A percentile compares a stretch with the other conserved stretches of the same genome.
phyloP scores from a whole-genome alignment of 30 jellyfish, hydroid and myxozoan species.

The Hydractinia echinata region DNA sequence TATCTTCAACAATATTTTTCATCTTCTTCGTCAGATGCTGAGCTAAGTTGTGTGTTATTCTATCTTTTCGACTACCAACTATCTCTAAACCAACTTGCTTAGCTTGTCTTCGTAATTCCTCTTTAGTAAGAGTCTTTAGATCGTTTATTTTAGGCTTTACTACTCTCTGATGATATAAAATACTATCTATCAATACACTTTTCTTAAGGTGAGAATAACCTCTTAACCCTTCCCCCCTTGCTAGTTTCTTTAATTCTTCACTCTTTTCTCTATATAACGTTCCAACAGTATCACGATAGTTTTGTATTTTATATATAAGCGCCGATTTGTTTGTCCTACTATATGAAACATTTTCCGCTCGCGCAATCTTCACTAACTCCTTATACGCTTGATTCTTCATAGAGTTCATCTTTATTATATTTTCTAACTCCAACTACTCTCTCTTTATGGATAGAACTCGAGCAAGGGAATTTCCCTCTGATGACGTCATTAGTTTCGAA shows the following conservation, averaged over 20 bases:
- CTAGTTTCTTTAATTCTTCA: not conserved
- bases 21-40: not conserved
- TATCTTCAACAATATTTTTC: conserved; percentile 8
- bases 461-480: too few relatives aligned
- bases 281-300: too few relatives aligned
- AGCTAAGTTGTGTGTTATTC: not conserved
- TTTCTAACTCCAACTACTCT: too few relatives aligned
- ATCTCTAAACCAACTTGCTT: not conserved
- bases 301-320: too few relatives aligned
- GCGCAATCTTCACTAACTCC: too few relatives aligned
- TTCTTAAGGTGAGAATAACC: not conserved
- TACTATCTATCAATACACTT: not conserved
- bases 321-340: too few relatives aligned
- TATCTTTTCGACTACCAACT: not conserved
- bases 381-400: too few relatives aligned
- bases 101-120: not conserved
- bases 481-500: too few relatives aligned
- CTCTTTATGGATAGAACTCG: too few relatives aligned
- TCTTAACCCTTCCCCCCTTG: not conserved
- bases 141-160: not conserved
- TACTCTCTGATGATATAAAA: conserved; percentile 5
- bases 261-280: conserved; percentile 2
- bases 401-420: too few relatives aligned
- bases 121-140: not conserved
- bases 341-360: too few relatives aligned